Evolutionary conservation across 2,797 vertebrate species (phyloP).

Genomic region (Yasuhikotakia modesta): DNA sequence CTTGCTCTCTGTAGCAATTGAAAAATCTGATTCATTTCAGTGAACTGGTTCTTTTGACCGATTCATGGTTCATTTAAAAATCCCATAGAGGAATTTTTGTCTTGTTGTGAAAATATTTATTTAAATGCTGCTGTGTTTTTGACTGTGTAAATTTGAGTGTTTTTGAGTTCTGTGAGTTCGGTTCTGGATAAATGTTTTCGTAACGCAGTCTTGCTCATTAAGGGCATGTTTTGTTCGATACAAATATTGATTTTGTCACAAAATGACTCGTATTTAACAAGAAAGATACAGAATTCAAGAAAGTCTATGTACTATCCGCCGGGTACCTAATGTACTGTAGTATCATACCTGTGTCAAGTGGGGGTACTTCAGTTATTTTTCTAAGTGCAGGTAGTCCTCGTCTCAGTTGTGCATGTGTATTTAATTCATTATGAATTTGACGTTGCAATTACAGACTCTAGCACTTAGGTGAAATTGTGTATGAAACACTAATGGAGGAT

Average conservation of each 20-base stretch:
- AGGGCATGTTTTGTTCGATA: too few species aligned
- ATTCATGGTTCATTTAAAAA: not conserved
- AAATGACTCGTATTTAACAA: too few species aligned
- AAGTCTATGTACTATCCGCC: not conserved
- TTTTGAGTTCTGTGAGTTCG: too few species aligned
- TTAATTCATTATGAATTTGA: constrained; percentile 13
- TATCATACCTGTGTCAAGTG: not conserved
- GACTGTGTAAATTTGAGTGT: not conserved
- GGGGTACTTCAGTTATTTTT: not conserved
- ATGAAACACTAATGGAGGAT: constrained; percentile 28
- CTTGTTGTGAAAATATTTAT: not conserved
- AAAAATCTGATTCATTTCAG: not conserved
- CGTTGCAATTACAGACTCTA: constrained; percentile 4
- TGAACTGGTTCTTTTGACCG: not conserved
- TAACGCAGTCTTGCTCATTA: too few species aligned
- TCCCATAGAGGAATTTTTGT: not conserved
- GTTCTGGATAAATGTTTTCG: too few species aligned
- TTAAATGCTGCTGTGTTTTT: not conserved
- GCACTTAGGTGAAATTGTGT: constrained; percentile 24
- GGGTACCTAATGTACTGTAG: not conserved
- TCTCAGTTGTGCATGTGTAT: constrained; percentile 5
- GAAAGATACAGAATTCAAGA: not conserved
- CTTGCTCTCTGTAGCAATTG: not conserved
- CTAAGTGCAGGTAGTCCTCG: not conserved
- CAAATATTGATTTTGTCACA: too few species aligned